Percentiles rank a stretch among this genome's conserved stretches.
These are phyloP conservation scores for Cotesia vestalis DNA, from an alignment of 1,140 invertebrate species.

Conservation along the genomic window DNA sequence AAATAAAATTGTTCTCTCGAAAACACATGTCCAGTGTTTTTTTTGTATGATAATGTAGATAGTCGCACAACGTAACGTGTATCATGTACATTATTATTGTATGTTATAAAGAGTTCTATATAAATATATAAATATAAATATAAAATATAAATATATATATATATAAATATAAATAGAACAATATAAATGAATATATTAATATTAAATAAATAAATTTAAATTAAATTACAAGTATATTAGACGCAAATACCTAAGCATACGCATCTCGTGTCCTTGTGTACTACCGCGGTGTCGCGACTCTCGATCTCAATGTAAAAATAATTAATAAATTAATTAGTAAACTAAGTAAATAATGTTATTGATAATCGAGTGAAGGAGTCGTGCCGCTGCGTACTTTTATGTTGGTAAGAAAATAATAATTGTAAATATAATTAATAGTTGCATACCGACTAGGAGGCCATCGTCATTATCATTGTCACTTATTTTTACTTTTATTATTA, in stretches of 20 bases:
- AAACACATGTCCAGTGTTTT: slow-evolving; percentile 38
- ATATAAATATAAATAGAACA: slow-evolving; percentile 45
- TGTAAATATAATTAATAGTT: slow-evolving; percentile 22
- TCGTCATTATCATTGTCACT: slow-evolving; percentile 25
- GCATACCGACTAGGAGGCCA: slow-evolving; percentile 25
- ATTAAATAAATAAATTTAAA: slow-evolving; percentile 47
- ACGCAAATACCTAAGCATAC: slow-evolving; percentile 31
- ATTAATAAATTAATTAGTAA: slow-evolving; percentile 15
- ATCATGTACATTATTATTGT: slow-evolving; percentile 59
- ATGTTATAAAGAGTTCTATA: slow-evolving; percentile 61
- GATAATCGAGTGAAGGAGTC: slow-evolving; percentile 12
- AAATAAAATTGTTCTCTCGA: slow-evolving; percentile 31
- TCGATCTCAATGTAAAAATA: slow-evolving; percentile 16
- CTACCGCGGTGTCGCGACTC: not conserved
- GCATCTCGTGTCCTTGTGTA: slow-evolving; percentile 38
- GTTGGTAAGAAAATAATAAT: not conserved
- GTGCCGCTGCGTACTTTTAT: not conserved
- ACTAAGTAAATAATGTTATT: slow-evolving; percentile 9
- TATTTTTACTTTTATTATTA: slow-evolving; percentile 27
- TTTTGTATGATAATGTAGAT: slow-evolving; percentile 66
- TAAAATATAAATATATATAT: slow-evolving; percentile 48
- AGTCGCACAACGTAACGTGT: slow-evolving; percentile 58
- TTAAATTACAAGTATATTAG: slow-evolving; percentile 55
- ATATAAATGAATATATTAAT: slow-evolving; percentile 43
- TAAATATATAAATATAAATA: slow-evolving; percentile 24